Base-by-base conservation (phyloP, 2,888 invertebrate species). In the Saturnia pavonia region DNA sequence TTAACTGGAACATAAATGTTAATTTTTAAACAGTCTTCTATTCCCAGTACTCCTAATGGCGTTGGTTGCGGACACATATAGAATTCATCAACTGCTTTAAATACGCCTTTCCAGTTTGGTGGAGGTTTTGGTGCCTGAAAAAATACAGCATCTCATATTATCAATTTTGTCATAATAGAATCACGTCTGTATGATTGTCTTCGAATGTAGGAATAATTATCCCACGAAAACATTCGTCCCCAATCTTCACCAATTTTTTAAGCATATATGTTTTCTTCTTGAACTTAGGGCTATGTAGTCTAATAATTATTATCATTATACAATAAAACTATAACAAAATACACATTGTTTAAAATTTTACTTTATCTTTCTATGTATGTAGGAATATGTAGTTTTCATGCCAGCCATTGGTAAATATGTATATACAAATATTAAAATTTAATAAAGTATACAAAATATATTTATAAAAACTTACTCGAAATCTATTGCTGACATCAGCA, bases 61-160 rank as follows among this genome's bases (percentile, higher is more conserved):
- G 78, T 74, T 1, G 78, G 71, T 76, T 94, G 93, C 27, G 89
- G 88, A 74, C 93, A 93, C 45, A 85, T 79, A 69, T 85, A 76
- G 57, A 83, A 85, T 73, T 89, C 88, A 68, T 89, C 87, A 4
- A 85, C 82, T 12, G 92, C 93, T 79, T 84, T 88, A 74, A 83
- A 91, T 1, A 88, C 81, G n/a, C 93, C 93, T 68, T 86, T 76
- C 93, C 93, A 94, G 74, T 82, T 78, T 16, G 91, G 91, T 1
- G 92, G 84, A 7, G 92, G 91, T 1, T 87, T 80, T 0, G 93
- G 92, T 9, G 90, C 89, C 93, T 93, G 82, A 9, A 82, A 82
- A 66, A 25, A n/a, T 22, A 11, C 34, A 12, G 27, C 54, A 42
- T 14, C 0, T 16, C 19, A 3, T 42, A n/a, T n/a, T n/a, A n/a